phyloP scores from a whole-genome alignment of 2,797 vertebrate genomes.

The Poeciliopsis turneri region DNA sequence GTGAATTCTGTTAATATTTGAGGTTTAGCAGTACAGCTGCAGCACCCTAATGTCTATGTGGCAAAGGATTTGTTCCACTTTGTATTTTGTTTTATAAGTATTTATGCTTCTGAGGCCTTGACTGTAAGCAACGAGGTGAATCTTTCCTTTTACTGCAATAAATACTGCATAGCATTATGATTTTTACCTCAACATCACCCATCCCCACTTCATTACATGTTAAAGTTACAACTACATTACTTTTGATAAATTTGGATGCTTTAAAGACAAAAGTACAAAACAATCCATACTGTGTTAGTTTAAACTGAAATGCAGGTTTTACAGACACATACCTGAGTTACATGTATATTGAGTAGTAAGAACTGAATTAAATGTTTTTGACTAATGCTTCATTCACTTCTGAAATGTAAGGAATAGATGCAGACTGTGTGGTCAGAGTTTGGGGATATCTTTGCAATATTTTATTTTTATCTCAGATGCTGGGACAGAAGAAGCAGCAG shows the following conservation, averaged over 20 bases:
- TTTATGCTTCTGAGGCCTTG: neutral
- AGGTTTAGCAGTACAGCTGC: neutral
- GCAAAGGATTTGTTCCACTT: neutral
- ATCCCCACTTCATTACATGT: neutral
- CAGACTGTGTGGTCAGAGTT: neutral
- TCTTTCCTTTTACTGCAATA: neutral
- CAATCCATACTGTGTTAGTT: neutral
- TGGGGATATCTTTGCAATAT: neutral
- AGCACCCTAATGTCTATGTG: neutral
- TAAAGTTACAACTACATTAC: neutral
- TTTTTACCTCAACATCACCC: neutral
- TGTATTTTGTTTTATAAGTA: neutral
- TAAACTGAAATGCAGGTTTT: neutral
- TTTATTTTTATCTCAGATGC: neutral
- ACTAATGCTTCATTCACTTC: neutral
- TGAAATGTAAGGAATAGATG: neutral
- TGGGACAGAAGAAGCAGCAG: neutral
- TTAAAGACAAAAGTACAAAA: neutral
- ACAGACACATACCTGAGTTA: neutral
- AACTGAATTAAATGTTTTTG: neutral
- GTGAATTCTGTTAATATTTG: neutral
- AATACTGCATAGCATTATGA: neutral
- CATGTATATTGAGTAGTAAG: neutral
- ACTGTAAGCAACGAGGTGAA: neutral
- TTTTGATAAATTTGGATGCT: constrained; percentile 4